These are phyloP conservation scores for Zoroaster sp. DNA, from an alignment of 53 echinoderm and acorn worm species.

Conservation along the genomic window DNA sequence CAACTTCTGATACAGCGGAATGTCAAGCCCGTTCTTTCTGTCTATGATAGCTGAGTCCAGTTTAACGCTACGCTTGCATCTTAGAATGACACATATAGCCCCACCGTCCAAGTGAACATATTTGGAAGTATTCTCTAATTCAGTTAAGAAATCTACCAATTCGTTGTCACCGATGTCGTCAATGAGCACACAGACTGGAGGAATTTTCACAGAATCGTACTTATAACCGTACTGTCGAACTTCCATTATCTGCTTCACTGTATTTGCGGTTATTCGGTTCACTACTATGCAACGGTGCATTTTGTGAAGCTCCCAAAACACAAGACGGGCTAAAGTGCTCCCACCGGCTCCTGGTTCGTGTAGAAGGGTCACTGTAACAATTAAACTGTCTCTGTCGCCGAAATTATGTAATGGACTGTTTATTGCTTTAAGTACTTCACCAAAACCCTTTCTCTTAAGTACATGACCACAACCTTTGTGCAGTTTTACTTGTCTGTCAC, in stretches of 20 bases:
- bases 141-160: conserved; percentile 28
- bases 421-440: background rate
- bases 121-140: conserved; percentile 31
- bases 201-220: background rate
- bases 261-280: conserved; percentile 57
- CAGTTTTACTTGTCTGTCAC: conserved; percentile 4
- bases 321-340: conserved; percentile 67
- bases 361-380: conserved; percentile 55
- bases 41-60: background rate
- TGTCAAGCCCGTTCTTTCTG: background rate
- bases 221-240: conserved; percentile 56
- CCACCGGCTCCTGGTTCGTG: conserved; percentile 84
- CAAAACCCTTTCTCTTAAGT: conserved; percentile 35
- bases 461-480: conserved; percentile 71
- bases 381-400: background rate
- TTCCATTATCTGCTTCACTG: conserved; percentile 68
- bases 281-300: conserved; percentile 65
- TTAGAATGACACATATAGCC: conserved; percentile 55
- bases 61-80: conserved; percentile 50
- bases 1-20: conserved; percentile 39
- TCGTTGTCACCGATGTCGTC: conserved; percentile 66
- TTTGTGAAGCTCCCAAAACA: conserved; percentile 71
- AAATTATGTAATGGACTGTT: background rate
- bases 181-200: conserved; percentile 54
- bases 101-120: background rate